Evolutionary conservation across 2,888 invertebrate species (phyloP), one percentile per base, ranked within the genome.

Genomic region (Brachypterus glaber): DNA sequence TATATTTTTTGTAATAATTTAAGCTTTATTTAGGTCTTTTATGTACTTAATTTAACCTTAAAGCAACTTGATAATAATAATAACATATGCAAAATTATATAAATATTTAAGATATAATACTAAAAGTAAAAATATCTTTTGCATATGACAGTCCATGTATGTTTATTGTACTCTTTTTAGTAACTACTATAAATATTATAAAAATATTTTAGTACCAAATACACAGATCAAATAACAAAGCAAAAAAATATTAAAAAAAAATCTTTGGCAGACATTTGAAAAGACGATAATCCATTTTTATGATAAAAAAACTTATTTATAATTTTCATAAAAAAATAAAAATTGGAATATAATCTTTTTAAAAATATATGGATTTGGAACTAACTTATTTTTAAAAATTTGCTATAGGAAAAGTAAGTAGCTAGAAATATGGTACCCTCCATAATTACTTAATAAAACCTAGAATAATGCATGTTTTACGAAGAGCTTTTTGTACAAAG

Each of bases 391-490:
- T n/a, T n/a, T n/a, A n/a, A n/a, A n/a, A n/a, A n/a, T n/a, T n/a
- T n/a, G n/a, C n/a, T n/a, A n/a, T 54, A 55, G 50, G 52, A 39
- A 38, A 32, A 47, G 48, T 50, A 27, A 50, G 55, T 63, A 61
- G 63, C 59, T 65, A 64, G 62, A 61, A 63, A 62, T 64, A 65
- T 59, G 63, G 62, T 64, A 63, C 64, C 65, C 65, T 65, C 65
- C 65, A 64, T 61, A 60, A 58, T 54, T 51, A 49, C 50, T 50
- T 58, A 57, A 56, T 51, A 58, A 53, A 51, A 56, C 53, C 58
- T 63, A 64, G 61, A 59, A 57, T 57, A 59, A 54, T 63, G 64
- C 64, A 64, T 65, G 64, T 63, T 61, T 57, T 57, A 60, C 56
- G 59, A 58, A 53, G 59, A 62, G 63, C 63, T 63, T 64, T 60